Evolutionary conservation across 1,140 invertebrate species (phyloP), one percentile per base, ranked within the genome.

Genomic region (Aporrectodea caliginosa): DNA sequence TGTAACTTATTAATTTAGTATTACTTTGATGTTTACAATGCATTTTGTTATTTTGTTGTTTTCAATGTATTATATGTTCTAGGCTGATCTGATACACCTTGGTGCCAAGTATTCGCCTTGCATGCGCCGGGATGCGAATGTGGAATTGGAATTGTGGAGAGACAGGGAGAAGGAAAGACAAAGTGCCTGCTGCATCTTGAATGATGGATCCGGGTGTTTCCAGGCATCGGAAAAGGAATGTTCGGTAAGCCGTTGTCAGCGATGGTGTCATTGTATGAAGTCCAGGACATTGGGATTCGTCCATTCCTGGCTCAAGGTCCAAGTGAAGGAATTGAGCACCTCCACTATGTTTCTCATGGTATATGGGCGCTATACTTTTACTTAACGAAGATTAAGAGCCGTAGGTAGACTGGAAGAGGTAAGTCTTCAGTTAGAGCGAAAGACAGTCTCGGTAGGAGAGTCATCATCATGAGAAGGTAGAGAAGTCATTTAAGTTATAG

Each of bases 41-140:
- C 58, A 68, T 27, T 16, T 27, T 16, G 14, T 16, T 27, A 68
- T 27, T 16, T 27, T 16, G 14, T 27, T 68, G 58, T 27, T 16
- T 27, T 68, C 14, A 14, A 27, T 68, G 27, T 16, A 16, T 16
- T 16, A 14, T 16, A 68, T 16, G 31, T 86, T 88, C 12, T 83
- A 93, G 94, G 94, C 94, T 73, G 97, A 99, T 88, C 90, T 99
- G 69, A 98, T 99, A 83, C 97, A 98, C 88, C 90, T 99, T 81
- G 98, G 98, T 1, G 97, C 98, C 0, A 99, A 99, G 89, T 99
- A 98, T 89, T 94, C 96, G 0, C 97, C 97, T 0, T 99, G 98
- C 88, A 99, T 99, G 98, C 89, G 97, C 80, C 90, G 92, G 68
- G 98, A 99, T 87, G 91, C 93, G 27, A 94, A 94, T 87, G 95